Evolutionary conservation across 2,113 vertebrate genomes (phyloP).

Genomic region (Barbus barbus): DNA sequence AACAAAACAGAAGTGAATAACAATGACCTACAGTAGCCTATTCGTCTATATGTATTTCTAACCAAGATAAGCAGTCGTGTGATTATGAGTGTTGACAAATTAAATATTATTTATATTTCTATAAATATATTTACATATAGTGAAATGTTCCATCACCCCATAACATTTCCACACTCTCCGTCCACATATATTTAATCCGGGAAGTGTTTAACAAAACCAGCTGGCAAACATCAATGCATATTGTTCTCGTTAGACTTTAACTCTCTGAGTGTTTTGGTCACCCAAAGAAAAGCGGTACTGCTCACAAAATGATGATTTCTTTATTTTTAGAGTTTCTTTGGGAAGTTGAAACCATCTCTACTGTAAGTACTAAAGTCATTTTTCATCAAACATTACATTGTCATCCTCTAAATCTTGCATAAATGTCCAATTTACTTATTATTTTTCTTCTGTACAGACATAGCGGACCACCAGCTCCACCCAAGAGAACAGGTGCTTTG

Average conservation of each 20-base stretch:
- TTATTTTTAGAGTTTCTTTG: conserved; percentile 72
- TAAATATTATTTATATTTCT: neutral
- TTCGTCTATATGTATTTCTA: neutral
- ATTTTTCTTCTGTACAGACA: conserved; percentile 32
- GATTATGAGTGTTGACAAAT: neutral
- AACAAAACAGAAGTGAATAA: too few species aligned
- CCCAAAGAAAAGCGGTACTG: neutral
- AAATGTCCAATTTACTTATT: neutral
- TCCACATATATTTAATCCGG: neutral
- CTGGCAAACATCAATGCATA: neutral
- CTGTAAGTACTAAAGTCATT: conserved; percentile 33
- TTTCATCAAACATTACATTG: neutral
- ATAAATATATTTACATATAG: too few species aligned
- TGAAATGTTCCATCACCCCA: too few species aligned
- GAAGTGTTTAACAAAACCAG: neutral
- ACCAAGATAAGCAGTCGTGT: neutral
- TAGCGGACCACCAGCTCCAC: conserved; percentile 47
- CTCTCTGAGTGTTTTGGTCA: too few species aligned
- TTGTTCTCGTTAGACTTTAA: neutral
- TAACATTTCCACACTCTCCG: neutral
- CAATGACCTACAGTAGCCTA: too few species aligned
- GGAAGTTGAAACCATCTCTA: conserved; percentile 68
- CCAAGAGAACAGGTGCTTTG: conserved; percentile 48
- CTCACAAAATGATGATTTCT: too few species aligned
- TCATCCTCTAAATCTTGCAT: neutral